A percentile compares a stretch with the other conserved stretches of the same genome.
Evolutionary conservation across 1,140 invertebrate genomes (phyloP).

Genomic region (Brachionus manjavacas): DNA sequence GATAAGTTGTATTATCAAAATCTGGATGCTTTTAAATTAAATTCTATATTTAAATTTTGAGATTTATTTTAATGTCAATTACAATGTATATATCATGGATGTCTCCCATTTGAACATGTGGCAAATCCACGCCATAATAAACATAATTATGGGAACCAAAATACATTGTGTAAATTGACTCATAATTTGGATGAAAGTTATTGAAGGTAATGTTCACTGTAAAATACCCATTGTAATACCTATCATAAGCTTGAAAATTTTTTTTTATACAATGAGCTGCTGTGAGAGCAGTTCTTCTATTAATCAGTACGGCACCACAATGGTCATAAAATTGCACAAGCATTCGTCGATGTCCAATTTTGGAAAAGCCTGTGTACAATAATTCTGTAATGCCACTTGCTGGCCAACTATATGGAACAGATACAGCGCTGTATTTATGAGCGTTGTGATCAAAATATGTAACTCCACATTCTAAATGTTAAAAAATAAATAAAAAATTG

Average conservation of each 20-base stretch:
- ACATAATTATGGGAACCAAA: not conserved
- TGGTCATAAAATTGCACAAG: not conserved
- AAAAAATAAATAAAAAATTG: too few relatives aligned
- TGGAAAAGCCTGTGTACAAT: not conserved
- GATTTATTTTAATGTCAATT: not conserved
- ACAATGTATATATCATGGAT: slow-evolving; percentile 12
- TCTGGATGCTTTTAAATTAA: not conserved
- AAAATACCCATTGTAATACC: not conserved
- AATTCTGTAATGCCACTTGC: not conserved
- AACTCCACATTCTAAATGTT: slow-evolving; percentile 6
- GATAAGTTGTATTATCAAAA: not conserved
- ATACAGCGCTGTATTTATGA: not conserved
- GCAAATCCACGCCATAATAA: slow-evolving; percentile 2
- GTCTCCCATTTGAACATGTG: slow-evolving; percentile 24
- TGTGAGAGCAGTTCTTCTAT: slow-evolving; percentile 17
- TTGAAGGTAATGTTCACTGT: not conserved
- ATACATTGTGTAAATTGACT: not conserved
- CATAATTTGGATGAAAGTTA: slow-evolving; percentile 27
- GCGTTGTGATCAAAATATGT: slow-evolving; percentile 9
- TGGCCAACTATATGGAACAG: slow-evolving; percentile 36
- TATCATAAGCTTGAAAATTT: not conserved
- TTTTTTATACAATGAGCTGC: slow-evolving; percentile 32
- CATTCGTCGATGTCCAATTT: not conserved
- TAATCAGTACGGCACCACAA: slow-evolving; percentile 2
- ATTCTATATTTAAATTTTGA: not conserved